Percentiles rank a stretch among this genome's conserved stretches.
Conservation (phyloP, 1,140 invertebrate species). For the Ceratina calcarata region DNA sequence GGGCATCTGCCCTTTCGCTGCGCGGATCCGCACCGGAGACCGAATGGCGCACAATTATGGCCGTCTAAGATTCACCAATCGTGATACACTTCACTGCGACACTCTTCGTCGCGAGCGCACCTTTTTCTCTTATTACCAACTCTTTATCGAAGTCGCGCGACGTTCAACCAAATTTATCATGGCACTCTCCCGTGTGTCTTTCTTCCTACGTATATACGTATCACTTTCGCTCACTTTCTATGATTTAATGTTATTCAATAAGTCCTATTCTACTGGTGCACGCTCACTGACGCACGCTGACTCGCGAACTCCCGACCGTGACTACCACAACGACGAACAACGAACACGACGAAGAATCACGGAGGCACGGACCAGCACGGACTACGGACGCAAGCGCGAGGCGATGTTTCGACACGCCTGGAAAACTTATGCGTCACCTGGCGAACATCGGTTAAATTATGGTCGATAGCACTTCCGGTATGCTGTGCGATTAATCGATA, state of each 20-base stretch:
- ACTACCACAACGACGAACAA: conserved; percentile 27
- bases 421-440: conserved; percentile 19
- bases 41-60: conserved; percentile 52
- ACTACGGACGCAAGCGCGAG: conserved; percentile 33
- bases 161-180: conserved; percentile 27
- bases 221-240: conserved; percentile 51
- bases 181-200: neutral
- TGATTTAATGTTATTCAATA: conserved; percentile 23
- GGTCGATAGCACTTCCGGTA: conserved; percentile 5
- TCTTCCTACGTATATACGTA: neutral
- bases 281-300: neutral
- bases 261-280: conserved; percentile 25
- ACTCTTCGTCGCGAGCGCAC: neutral
- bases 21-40: conserved; percentile 25
- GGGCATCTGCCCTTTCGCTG: conserved; percentile 52
- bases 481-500: conserved; percentile 17
- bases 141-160: neutral
- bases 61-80: conserved; percentile 38
- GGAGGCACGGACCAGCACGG: conserved; percentile 17
- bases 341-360: conserved; percentile 7
- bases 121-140: neutral
- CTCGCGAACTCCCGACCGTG: conserved; percentile 6
- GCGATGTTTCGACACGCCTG: conserved; percentile 43
- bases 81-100: conserved; percentile 10
- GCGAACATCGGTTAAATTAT: neutral